Evolutionary conservation across 2,113 vertebrate species (phyloP).

Genomic region (Alosa alosa): DNA sequence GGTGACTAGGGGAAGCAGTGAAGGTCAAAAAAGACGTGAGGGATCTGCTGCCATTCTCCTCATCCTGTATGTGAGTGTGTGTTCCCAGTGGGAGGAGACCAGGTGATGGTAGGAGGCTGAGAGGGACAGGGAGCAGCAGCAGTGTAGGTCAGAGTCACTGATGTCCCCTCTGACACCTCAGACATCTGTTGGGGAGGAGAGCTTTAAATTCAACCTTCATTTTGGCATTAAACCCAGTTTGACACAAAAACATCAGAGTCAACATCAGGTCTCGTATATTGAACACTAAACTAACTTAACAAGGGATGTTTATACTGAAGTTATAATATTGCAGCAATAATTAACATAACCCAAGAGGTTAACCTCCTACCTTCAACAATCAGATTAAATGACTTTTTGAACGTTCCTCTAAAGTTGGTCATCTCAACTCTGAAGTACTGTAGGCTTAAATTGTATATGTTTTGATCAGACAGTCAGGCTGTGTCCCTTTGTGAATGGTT

Average conservation of each 20-base stretch:
- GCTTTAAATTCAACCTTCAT: neutral
- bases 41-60: constrained; percentile 25
- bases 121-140: constrained; percentile 49
- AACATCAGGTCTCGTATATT: neutral
- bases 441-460: too few species aligned
- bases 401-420: neutral
- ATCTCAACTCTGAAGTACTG: constrained; percentile 53
- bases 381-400: constrained; percentile 37
- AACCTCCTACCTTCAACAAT: constrained; percentile 42
- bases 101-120: constrained; percentile 43
- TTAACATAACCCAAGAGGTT: neutral
- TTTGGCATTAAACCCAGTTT: neutral
- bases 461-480: too few species aligned
- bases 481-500: too few species aligned
- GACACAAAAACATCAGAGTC: neutral
- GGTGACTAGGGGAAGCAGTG: constrained; percentile 30
- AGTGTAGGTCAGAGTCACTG: constrained; percentile 47
- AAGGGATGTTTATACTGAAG: too few species aligned
- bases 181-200: constrained; percentile 31
- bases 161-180: constrained; percentile 28
- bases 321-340: neutral
- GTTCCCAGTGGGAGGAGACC: constrained; percentile 28
- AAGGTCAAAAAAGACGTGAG: constrained; percentile 32
- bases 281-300: too few species aligned
- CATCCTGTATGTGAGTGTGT: neutral